phyloP scores from a whole-genome alignment of 2,797 vertebrate species.

The Ceyx erithaca region DNA sequence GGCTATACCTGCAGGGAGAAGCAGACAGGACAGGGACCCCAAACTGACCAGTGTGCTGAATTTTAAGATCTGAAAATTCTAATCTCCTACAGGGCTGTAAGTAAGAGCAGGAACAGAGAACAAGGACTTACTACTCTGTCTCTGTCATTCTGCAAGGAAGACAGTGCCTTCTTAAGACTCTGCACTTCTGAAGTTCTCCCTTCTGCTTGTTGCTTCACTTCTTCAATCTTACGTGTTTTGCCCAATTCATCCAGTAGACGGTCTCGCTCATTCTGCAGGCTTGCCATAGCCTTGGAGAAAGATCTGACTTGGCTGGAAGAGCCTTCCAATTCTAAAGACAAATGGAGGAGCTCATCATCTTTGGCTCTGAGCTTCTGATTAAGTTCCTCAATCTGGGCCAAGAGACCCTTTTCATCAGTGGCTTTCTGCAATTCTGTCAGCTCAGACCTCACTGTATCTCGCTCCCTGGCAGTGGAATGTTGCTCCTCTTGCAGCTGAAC shows the following conservation, averaged over 20 bases:
- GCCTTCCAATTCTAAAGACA: constrained; percentile 73
- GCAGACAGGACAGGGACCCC: no score
- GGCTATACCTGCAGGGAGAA: no score
- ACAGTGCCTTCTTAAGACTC: constrained; percentile 91
- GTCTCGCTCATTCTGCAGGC: constrained; percentile 84
- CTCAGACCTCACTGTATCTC: constrained; percentile 30
- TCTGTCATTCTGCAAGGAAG: constrained; percentile 92
- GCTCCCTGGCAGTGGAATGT: constrained; percentile 6
- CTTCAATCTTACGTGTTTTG: constrained; percentile 45
- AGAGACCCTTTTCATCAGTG: constrained; percentile 33
- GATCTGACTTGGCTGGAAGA: constrained; percentile 79
- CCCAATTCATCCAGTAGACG: constrained; percentile 69
- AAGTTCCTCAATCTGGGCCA: constrained; percentile 64
- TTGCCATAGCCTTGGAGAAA: constrained; percentile 79
- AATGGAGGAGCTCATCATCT: constrained; percentile 70
- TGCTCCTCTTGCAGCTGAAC: constrained; percentile 61
- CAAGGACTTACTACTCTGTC: constrained; percentile 88
- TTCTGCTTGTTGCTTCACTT: constrained; percentile 56
- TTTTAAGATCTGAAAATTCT: neutral
- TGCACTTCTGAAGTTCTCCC: constrained; percentile 83
- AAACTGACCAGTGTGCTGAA: neutral
- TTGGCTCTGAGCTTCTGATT: constrained; percentile 67
- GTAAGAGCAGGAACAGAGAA: neutral
- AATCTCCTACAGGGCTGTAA: neutral
- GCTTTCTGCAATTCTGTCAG: constrained; percentile 35